A percentile compares a stretch with the other conserved stretches of the same genome.
phyloP scores from a whole-genome alignment of 1,140 invertebrate species.

The Geopemphigus sp. region DNA sequence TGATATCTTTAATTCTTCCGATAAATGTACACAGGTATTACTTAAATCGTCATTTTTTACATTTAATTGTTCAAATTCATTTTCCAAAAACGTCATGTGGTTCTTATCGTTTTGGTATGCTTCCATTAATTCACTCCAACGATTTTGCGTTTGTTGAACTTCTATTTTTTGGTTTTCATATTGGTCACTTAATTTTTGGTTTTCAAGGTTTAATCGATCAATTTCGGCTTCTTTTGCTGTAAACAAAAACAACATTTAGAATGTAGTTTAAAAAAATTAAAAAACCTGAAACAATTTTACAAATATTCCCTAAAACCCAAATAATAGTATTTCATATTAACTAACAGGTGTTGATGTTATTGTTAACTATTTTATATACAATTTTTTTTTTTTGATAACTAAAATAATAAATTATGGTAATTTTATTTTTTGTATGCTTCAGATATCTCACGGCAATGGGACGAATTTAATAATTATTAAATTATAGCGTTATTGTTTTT shows the following conservation, averaged over 20 bases:
- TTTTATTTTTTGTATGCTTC: no score
- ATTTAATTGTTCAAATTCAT: conserved; percentile 30
- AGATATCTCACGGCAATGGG: no score
- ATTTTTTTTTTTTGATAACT: no score
- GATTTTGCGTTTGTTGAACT: conserved; percentile 19
- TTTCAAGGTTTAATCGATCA: conserved; percentile 6
- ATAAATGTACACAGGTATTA: conserved; percentile 1
- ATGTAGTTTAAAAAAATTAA: background rate
- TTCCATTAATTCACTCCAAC: conserved; percentile 29
- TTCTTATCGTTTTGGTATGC: conserved; percentile 34
- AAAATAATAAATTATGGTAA: no score
- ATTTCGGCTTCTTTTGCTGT: background rate
- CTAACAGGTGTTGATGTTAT: background rate
- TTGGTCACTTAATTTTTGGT: background rate
- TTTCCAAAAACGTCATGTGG: conserved; percentile 14
- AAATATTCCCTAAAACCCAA: no score
- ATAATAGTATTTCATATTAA: background rate
- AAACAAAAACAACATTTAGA: background rate
- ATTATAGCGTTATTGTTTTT: no score
- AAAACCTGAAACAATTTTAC: no score
- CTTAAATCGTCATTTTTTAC: conserved; percentile 15
- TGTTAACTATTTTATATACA: background rate
- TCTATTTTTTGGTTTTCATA: background rate
- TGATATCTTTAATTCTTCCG: background rate
- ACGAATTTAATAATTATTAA: no score